These are phyloP conservation scores for Ophioninae sp. DNA, from an alignment of 2,888 invertebrate genomes.

Conservation along the genomic window DNA sequence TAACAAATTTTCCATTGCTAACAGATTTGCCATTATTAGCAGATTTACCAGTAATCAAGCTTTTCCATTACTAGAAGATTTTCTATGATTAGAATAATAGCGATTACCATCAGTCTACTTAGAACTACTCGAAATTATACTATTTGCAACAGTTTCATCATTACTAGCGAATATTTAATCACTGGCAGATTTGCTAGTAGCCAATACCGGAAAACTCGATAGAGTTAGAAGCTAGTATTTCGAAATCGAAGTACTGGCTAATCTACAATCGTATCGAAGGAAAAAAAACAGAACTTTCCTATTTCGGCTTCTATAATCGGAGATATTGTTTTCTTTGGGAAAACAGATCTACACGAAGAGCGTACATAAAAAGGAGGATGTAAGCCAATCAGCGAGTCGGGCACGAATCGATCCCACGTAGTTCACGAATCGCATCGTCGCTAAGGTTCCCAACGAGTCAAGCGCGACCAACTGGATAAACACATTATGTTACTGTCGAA, in stretches of 20 bases:
- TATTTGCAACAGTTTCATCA: too few species aligned
- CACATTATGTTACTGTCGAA: not conserved
- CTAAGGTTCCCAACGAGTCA: not conserved
- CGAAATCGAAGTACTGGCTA: not conserved
- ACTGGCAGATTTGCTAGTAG: too few species aligned
- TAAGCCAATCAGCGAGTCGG: not conserved
- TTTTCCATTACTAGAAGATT: too few species aligned
- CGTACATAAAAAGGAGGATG: not conserved
- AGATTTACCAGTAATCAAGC: too few species aligned
- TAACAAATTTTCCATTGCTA: too few species aligned
- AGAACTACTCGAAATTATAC: too few species aligned
- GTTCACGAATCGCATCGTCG: not conserved
- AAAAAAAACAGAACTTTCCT: not conserved
- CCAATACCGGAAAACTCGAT: too few species aligned
- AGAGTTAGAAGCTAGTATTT: not conserved
- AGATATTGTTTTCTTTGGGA: not conserved
- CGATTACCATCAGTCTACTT: too few species aligned
- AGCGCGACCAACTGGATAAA: conserved; percentile 7
- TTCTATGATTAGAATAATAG: too few species aligned
- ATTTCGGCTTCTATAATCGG: not conserved
- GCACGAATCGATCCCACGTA: not conserved
- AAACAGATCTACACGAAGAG: not conserved
- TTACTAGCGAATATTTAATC: too few species aligned
- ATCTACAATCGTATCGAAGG: not conserved
- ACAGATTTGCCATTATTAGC: too few species aligned